These are phyloP conservation scores for Catocala fraxini DNA, from an alignment of 2,888 invertebrate species.

Conservation along the genomic window DNA sequence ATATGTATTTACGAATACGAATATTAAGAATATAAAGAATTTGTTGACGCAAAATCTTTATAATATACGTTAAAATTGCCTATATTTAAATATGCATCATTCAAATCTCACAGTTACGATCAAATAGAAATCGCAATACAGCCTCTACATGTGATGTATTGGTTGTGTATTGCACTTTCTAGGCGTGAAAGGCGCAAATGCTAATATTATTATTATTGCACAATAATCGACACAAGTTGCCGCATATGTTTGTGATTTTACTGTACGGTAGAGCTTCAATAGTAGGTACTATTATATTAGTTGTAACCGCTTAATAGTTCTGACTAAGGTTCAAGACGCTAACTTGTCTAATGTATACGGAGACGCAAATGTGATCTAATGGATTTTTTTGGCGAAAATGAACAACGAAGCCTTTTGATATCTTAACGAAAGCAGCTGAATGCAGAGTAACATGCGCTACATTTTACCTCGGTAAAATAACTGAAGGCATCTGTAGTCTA, in stretches of 20 bases:
- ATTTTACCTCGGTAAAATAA: too few relatives aligned
- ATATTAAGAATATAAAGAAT: too few relatives aligned
- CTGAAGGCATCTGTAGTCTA: too few relatives aligned
- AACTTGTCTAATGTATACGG: too few relatives aligned
- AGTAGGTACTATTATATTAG: not conserved
- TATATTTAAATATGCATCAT: not conserved
- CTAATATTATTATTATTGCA: not conserved
- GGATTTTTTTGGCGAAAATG: too few relatives aligned
- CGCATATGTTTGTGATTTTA: conserved; percentile 1
- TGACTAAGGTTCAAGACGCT: too few relatives aligned
- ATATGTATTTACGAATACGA: not conserved
- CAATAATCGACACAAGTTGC: not conserved
- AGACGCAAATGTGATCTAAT: too few relatives aligned
- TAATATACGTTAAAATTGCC: not conserved
- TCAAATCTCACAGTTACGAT: not conserved
- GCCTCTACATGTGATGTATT: not conserved
- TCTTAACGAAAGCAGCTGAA: too few relatives aligned
- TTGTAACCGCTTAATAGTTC: too few relatives aligned
- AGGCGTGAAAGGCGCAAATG: not conserved
- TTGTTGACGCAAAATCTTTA: too few relatives aligned
- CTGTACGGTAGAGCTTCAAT: not conserved
- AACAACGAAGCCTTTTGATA: too few relatives aligned
- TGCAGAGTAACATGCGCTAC: too few relatives aligned
- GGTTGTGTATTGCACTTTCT: conserved; percentile 2
- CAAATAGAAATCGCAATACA: conserved; percentile 1